phyloP scores from a whole-genome alignment of 2,113 vertebrate species.

The Halcyon senegalensis region DNA sequence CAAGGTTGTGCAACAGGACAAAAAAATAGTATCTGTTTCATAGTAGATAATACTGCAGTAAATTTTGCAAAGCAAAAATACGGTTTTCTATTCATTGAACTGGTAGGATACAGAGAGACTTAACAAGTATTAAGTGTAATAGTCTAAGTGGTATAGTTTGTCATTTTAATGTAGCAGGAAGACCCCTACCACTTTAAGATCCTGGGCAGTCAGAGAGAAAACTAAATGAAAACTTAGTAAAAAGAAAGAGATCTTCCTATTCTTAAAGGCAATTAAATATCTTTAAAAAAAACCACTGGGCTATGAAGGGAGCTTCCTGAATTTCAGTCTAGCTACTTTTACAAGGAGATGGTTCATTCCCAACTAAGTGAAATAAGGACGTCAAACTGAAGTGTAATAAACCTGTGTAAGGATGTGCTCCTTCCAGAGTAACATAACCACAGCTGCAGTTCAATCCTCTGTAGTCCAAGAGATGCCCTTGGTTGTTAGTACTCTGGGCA shows the following conservation, averaged over 20 bases:
- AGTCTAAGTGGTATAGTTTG: neutral
- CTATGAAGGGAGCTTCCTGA: neutral
- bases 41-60: neutral
- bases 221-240: neutral
- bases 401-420: neutral
- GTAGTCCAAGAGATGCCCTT: constrained; percentile 66
- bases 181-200: neutral
- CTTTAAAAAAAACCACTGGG: neutral
- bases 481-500: constrained; percentile 74
- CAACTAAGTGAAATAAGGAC: neutral
- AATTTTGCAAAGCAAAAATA: neutral
- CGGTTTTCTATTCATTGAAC: neutral
- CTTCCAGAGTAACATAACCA: fast-evolving
- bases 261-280: neutral
- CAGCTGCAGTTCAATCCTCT: constrained; percentile 16
- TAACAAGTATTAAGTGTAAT: neutral
- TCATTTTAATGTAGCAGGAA: neutral
- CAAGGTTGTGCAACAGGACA: neutral
- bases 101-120: neutral
- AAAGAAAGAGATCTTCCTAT: neutral
- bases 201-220: neutral
- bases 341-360: neutral
- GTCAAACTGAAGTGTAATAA: neutral
- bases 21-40: fast-evolving
- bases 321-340: neutral